Conservation (phyloP, 2,797 vertebrate species). For the Phylloscopus collybita region DNA sequence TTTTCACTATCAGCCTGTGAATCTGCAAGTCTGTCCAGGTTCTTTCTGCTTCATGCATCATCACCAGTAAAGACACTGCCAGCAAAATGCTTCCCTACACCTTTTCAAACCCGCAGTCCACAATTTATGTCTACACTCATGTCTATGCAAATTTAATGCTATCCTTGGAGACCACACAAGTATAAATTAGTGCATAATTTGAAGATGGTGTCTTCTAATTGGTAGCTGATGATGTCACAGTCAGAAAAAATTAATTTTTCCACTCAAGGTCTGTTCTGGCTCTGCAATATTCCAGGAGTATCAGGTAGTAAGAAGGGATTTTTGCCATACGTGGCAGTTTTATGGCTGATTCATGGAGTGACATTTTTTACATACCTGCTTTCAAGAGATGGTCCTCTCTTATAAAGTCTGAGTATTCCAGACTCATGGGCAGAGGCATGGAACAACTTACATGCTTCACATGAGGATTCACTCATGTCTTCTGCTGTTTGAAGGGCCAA, state of each 20-base stretch:
- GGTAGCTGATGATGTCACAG: background rate
- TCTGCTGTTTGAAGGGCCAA: background rate
- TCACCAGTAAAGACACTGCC: background rate
- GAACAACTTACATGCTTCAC: background rate
- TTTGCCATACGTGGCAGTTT: background rate
- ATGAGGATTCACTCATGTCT: background rate
- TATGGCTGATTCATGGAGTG: background rate
- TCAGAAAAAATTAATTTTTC: background rate
- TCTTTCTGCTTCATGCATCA: background rate
- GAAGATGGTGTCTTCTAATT: background rate
- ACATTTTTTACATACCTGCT: background rate
- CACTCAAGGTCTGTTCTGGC: background rate
- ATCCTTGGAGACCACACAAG: background rate
- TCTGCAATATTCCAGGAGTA: background rate
- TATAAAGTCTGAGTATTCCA: background rate
- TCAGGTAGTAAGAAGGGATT: background rate
- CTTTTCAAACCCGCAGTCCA: background rate
- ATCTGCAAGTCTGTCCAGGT: background rate
- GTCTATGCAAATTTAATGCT: background rate
- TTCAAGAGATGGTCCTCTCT: background rate
- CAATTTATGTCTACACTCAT: background rate
- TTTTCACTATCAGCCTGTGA: background rate
- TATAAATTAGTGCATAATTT: slow-evolving; percentile 19
- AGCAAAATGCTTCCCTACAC: background rate
- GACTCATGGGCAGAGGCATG: background rate